Conservation (phyloP, 2,797 vertebrate species). For the Chaetophractus vellerosus region DNA sequence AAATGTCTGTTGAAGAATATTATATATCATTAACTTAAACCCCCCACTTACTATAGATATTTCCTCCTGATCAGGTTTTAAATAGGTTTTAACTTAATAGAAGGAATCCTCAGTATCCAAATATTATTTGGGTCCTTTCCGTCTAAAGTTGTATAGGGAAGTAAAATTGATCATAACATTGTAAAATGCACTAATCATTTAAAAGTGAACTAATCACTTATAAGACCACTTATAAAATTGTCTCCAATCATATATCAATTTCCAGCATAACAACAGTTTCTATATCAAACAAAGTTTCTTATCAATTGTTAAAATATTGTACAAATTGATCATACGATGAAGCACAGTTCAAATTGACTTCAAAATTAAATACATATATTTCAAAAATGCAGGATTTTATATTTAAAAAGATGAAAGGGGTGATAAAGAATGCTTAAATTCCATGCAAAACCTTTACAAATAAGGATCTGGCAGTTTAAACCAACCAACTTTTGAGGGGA, state of each 20-base stretch:
- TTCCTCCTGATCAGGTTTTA: background rate
- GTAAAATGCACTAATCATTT: background rate
- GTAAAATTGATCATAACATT: background rate
- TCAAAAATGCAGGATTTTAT: background rate
- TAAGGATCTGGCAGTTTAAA: background rate
- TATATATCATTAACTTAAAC: background rate
- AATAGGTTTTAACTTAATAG: background rate
- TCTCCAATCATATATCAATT: background rate
- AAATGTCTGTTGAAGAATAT: background rate
- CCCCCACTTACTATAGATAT: background rate
- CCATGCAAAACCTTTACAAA: background rate
- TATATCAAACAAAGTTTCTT: background rate
- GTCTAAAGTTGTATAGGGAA: background rate
- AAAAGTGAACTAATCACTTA: background rate
- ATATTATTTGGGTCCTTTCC: background rate
- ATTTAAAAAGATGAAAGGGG: background rate
- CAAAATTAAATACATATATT: slow-evolving; percentile 16
- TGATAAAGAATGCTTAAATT: background rate
- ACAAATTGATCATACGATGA: background rate
- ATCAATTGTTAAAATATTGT: background rate
- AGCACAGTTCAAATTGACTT: background rate
- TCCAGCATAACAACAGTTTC: background rate
- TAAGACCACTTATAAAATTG: background rate
- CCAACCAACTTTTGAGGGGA: background rate
- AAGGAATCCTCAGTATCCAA: background rate